Evolutionary conservation across 2,888 invertebrate species (phyloP), one percentile per base, ranked within the genome.

Genomic region (Dynastes tityus): DNA sequence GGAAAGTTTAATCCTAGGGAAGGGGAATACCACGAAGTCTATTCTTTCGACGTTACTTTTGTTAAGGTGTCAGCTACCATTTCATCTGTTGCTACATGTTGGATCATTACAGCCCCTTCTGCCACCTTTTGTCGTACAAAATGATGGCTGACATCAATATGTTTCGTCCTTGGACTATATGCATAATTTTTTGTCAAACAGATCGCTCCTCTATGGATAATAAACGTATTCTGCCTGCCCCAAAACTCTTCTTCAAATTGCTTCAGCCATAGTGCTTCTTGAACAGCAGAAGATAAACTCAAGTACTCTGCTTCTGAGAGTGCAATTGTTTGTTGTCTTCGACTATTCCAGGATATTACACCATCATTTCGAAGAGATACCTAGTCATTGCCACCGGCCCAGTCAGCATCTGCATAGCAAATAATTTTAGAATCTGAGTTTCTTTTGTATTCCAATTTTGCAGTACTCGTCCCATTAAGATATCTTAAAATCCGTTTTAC

Each of bases 241-340:
- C 22, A 22, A 22, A 22, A 22, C 22, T 22, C 22, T 22, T 22
- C 22, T n/a, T 63, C 29, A 27, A 63, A 13, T 1, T 27, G 16
- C 63, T 29, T 63, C 61, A 84, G 51, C 81, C 84, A 83, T 22
- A 83, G 75, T 5, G 83, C 79, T 71, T 85, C 85, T 80, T 84
- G 83, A 5, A 81, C 79, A 1, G 83, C 82, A 22, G 22, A 22
- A 1, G 82, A 80, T 37, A 85, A 70, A 5, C 84, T 81, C 74
- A 85, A 84, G 67, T 85, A 85, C 77, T 85, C 84, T 0, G 85
- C 83, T 58, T 86, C 85, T 1, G 84, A 85, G n/a, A 85, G 64
- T 0, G 84, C 84, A n/a, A 85, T 84, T 58, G 83, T 82, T 58
- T 37, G 76, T 80, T 83, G 83, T 49, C 53, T 45, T 53, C 70